A percentile compares a stretch with the other conserved stretches of the same genome.
phyloP scores from a whole-genome alignment of 2,113 vertebrate species.

The Myotis brandtii region DNA sequence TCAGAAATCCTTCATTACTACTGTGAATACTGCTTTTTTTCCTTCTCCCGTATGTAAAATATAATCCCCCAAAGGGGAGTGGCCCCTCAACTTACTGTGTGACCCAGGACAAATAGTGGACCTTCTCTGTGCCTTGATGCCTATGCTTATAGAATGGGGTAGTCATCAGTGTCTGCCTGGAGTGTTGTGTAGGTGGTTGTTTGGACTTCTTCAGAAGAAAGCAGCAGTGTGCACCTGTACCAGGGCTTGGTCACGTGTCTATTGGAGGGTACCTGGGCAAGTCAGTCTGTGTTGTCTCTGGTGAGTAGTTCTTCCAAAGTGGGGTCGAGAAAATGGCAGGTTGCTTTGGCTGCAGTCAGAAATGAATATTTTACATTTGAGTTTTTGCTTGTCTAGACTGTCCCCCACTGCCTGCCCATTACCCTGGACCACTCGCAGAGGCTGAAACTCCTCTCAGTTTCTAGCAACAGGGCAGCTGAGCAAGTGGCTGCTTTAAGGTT shows the following conservation, averaged over 20 bases:
- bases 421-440: neutral
- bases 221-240: neutral
- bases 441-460: neutral
- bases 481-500: conserved; percentile 20
- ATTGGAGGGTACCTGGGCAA: neutral
- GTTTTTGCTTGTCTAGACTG: conserved; percentile 24
- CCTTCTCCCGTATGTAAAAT: neutral
- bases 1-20: neutral
- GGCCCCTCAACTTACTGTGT: neutral
- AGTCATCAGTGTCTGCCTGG: neutral
- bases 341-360: conserved; percentile 26
- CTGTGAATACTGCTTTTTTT: neutral
- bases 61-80: neutral
- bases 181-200: neutral
- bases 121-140: conserved; percentile 39
- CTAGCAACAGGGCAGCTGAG: neutral
- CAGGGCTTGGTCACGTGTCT: neutral
- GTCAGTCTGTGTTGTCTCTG: neutral
- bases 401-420: neutral
- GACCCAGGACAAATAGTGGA: neutral
- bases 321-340: neutral
- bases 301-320: neutral
- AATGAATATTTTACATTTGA: conserved; percentile 41
- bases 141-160: neutral
- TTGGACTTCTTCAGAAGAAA: conserved; percentile 11